Percentiles rank a stretch among this genome's conserved stretches.
phyloP scores from a whole-genome alignment of 2,797 vertebrate species.

The Macropodus opercularis region DNA sequence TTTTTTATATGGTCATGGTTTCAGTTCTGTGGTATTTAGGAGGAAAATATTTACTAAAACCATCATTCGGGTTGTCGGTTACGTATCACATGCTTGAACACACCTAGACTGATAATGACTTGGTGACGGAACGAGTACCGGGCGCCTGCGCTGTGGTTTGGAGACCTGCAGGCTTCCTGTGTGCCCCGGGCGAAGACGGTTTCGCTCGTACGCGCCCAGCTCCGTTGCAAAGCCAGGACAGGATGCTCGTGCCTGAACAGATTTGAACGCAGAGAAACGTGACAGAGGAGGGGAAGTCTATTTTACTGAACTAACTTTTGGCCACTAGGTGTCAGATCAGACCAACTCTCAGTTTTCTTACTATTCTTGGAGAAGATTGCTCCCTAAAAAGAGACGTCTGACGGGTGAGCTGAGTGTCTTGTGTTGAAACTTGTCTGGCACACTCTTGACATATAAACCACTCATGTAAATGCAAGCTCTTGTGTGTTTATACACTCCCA shows the following conservation, averaged over 20 bases:
- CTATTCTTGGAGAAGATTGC: not conserved
- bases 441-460: constrained; percentile 35
- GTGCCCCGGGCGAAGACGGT: not conserved
- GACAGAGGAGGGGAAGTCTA: too few relatives aligned
- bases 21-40: not conserved
- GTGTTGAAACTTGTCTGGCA: constrained; percentile 7
- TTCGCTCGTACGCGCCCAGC: not conserved
- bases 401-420: not conserved
- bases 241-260: not conserved
- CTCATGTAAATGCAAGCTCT: not conserved
- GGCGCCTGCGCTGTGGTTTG: rapidly evolving
- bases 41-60: not conserved
- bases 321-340: constrained; percentile 69
- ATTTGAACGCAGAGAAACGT: not conserved
- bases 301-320: not conserved
- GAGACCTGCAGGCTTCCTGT: not conserved
- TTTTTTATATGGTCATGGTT: not conserved
- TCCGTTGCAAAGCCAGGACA: rapidly evolving
- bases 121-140: not conserved
- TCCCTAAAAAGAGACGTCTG: constrained; percentile 12
- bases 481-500: constrained; percentile 28
- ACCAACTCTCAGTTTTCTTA: not conserved
- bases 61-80: not conserved
- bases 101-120: not conserved
- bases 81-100: not conserved